A percentile compares a stretch with the other conserved stretches of the same genome.
Evolutionary conservation across 1,140 invertebrate genomes (phyloP).

Genomic region (Thaumatotibia leucotreta): DNA sequence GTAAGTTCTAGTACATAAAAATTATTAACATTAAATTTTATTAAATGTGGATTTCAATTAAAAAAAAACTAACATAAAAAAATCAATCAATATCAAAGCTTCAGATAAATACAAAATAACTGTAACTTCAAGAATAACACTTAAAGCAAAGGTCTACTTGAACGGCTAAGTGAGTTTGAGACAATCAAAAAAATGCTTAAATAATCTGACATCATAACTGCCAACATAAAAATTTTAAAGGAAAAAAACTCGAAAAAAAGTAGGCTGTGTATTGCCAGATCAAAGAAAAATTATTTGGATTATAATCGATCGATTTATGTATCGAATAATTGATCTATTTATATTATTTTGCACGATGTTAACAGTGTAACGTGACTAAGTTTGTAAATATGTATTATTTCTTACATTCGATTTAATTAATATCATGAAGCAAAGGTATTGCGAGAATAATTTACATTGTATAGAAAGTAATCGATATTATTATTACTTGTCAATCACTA

Average conservation of each 20-base stretch:
- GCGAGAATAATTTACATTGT: neutral
- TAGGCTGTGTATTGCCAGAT: neutral
- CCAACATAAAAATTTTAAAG: neutral
- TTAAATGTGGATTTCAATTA: too few relatives aligned
- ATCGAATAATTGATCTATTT: neutral
- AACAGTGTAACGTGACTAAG: too few relatives aligned
- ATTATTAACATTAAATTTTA: too few relatives aligned
- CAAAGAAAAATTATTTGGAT: neutral
- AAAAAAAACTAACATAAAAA: too few relatives aligned
- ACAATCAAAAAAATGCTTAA: neutral
- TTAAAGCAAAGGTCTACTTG: neutral
- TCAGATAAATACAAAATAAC: too few relatives aligned
- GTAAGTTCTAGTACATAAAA: neutral
- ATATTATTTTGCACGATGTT: neutral
- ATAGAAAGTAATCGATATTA: neutral
- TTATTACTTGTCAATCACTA: neutral
- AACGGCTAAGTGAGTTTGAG: neutral
- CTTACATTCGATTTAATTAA: too few relatives aligned
- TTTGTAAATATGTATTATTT: too few relatives aligned
- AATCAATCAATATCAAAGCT: neutral
- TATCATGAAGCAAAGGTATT: too few relatives aligned
- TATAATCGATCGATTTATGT: neutral
- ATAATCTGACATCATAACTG: neutral
- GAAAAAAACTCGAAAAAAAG: neutral
- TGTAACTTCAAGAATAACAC: too few relatives aligned